Base-by-base conservation (phyloP, 2,113 vertebrate genomes). In the Piliocolobus tephrosceles region DNA sequence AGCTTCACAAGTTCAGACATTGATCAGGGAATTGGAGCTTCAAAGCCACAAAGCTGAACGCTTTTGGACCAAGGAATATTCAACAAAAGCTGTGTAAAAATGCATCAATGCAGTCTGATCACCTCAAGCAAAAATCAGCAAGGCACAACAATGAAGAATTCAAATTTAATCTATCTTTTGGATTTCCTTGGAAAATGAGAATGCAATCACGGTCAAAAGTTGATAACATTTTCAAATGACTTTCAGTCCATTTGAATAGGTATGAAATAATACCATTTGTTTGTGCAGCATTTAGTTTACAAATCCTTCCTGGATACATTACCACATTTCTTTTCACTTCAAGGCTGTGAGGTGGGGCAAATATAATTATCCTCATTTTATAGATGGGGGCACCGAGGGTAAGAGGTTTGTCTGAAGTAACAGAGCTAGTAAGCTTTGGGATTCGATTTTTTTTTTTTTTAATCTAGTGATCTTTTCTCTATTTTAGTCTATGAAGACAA, bases 1-100 rank as follows among this genome's bases (percentile, higher is more conserved):
- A 97, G 93, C 95, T 95, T 97, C 82, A 91, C 73, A 89, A 97
- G 52, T 98, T 97, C 82, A 92, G 82, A 78, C 82, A 97, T 79
- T 97, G 96, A 97, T 97, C 64, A 91, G 82, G 89, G 94, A 97
- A 95, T 94, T 96, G 91, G 73, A 95, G 82, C 50, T 95, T 95
- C 95, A 89, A 95, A 97, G 66, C 73, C 78, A 97, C 79, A 97
- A 93, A 87, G 85, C 76, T 88, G 58, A 97, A 96, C 92, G 78
- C 38, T 83, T 97, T 96, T 68, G 85, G 80, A 95, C 32, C 55
- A 92, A 94, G 82, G n/a, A 96, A 94, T 95, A 97, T 82, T 96
- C 82, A 89, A 94, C 73, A 90, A 97, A 91, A 86, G 58, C 81
- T 82, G 18, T 85, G 61, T 57, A 96, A 98, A 97, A 92, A 88